Conservation (phyloP, 2,797 vertebrate genomes). For the Galago senegalensis region DNA sequence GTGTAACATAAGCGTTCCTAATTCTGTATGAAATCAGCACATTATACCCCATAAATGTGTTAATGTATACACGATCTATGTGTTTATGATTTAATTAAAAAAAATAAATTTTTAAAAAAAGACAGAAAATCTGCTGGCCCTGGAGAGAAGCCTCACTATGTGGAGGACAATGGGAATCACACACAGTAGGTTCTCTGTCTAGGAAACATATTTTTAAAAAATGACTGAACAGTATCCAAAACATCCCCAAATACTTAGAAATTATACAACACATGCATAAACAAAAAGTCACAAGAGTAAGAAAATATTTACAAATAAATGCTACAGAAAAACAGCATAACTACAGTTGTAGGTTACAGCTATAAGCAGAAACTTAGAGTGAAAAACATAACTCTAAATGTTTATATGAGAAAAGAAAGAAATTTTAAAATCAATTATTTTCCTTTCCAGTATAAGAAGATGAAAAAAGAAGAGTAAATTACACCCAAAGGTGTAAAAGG, state of each 20-base stretch:
- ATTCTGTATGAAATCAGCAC: too few species aligned
- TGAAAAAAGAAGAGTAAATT: neutral
- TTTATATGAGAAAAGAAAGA: neutral
- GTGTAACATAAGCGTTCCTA: too few species aligned
- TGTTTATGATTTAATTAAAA: too few species aligned
- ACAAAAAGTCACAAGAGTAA: neutral
- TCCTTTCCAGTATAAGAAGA: neutral
- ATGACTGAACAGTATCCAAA: neutral
- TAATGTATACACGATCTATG: too few species aligned
- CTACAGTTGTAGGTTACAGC: neutral
- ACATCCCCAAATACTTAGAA: neutral
- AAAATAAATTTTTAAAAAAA: too few species aligned
- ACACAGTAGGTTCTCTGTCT: neutral
- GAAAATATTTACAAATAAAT: neutral
- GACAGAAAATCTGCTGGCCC: too few species aligned
- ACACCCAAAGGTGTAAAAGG: neutral
- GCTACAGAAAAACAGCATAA: neutral
- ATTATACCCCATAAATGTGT: too few species aligned
- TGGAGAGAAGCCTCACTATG: neutral
- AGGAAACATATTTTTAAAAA: too few species aligned
- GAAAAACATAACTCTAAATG: neutral
- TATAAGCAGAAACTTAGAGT: too few species aligned
- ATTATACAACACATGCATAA: neutral
- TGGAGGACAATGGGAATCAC: neutral
- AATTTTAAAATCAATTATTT: neutral